Evolutionary conservation across 2,888 invertebrate species (phyloP).

Genomic region (Lagria hirta): DNA sequence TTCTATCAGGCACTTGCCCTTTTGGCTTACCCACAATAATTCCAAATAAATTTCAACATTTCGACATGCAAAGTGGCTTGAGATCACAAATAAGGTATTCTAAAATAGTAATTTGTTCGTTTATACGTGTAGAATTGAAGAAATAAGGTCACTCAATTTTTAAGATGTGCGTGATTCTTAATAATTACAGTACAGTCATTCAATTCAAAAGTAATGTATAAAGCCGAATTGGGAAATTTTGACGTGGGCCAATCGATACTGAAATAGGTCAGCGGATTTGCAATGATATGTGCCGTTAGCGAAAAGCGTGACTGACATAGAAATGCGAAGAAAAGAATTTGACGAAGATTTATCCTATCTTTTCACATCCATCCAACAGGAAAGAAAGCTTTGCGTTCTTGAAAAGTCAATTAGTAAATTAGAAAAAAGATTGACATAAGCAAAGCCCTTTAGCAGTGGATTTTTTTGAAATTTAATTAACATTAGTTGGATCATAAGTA

Average conservation of each 20-base stretch:
- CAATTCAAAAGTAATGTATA: no score
- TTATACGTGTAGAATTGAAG: slow-evolving; percentile 14
- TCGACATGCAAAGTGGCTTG: slow-evolving; percentile 32
- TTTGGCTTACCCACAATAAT: slow-evolving; percentile 38
- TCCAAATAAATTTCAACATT: slow-evolving; percentile 34
- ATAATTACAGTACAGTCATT: no score
- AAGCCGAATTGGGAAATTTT: slow-evolving; percentile 9
- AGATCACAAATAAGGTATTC: slow-evolving; percentile 20
- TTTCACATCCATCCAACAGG: no score
- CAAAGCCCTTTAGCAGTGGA: no score
- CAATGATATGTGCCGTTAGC: slow-evolving; percentile 25
- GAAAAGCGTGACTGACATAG: slow-evolving; percentile 26
- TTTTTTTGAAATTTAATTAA: no score
- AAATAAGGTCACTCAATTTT: slow-evolving; percentile 18
- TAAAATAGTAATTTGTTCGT: slow-evolving; percentile 24
- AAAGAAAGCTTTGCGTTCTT: no score
- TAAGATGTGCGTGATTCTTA: slow-evolving; percentile 3
- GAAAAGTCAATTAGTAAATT: no score
- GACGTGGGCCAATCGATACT: slow-evolving; percentile 18
- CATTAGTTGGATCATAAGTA: no score
- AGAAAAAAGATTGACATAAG: no score
- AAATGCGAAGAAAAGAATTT: slow-evolving; percentile 20
- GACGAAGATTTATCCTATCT: slow-evolving; percentile 21
- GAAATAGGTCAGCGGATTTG: slow-evolving; percentile 24
- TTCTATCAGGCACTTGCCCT: slow-evolving; percentile 46